Conservation (phyloP, 2,888 invertebrate species). For the Gortyna flavago region DNA sequence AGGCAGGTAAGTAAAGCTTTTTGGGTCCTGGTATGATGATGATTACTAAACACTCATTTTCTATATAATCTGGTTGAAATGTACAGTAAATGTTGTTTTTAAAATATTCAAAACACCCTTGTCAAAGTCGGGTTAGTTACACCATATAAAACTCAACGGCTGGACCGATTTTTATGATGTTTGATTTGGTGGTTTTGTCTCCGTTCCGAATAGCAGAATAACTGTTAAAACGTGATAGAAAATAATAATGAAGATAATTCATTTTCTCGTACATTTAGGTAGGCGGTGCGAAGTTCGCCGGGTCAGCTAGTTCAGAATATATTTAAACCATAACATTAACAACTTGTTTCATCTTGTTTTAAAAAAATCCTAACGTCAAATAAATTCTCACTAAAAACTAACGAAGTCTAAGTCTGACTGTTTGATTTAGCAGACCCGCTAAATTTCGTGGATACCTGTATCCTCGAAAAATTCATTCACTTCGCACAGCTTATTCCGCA, state of each 20-base stretch:
- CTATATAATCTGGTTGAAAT: neutral
- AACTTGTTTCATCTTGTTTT: slow-evolving; percentile 7
- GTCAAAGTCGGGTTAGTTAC: no score
- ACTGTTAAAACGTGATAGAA: no score
- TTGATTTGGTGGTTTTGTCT: no score
- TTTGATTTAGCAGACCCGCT: slow-evolving; percentile 26
- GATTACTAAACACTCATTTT: neutral
- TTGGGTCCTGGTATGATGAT: neutral
- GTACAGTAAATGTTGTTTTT: neutral
- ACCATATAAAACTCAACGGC: no score
- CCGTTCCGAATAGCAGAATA: no score
- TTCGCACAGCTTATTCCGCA: slow-evolving; percentile 31
- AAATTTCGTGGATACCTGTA: no score
- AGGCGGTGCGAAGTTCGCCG: no score
- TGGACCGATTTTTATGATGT: no score
- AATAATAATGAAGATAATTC: no score
- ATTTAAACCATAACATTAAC: neutral
- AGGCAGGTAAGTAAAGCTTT: no score
- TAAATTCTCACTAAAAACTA: slow-evolving; percentile 44
- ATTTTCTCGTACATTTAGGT: no score
- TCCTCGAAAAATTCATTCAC: slow-evolving; percentile 43
- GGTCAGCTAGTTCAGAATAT: neutral
- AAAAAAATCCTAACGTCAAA: neutral
- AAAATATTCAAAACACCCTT: neutral
- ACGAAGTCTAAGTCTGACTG: neutral